These are phyloP conservation scores for Scrobipalpa atriplicella DNA, from an alignment of 2,888 invertebrate species.

Conservation along the genomic window DNA sequence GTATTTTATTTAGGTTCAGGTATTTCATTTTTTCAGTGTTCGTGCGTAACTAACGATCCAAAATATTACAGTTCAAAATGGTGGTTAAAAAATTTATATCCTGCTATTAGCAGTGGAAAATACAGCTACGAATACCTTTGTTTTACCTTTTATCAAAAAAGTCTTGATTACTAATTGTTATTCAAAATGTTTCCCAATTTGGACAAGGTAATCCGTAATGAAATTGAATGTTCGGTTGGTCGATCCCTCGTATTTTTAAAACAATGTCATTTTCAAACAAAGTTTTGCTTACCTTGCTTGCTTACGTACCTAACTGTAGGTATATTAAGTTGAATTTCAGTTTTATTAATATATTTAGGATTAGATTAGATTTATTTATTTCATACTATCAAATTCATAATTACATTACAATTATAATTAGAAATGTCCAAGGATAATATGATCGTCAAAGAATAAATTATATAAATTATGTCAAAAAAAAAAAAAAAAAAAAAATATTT, in stretches of 20 bases:
- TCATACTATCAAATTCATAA: no score
- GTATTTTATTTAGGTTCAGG: no score
- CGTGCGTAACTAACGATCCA: no score
- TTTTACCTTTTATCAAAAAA: not conserved
- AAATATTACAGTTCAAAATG: not conserved
- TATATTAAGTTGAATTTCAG: not conserved
- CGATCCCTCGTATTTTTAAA: constrained; percentile 53
- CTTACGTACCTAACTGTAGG: not conserved
- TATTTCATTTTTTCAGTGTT: not conserved
- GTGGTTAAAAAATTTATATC: not conserved
- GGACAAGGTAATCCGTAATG: constrained; percentile 59
- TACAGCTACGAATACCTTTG: not conserved
- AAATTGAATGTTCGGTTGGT: constrained; percentile 67
- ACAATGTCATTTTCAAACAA: constrained; percentile 65
- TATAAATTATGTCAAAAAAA: no score
- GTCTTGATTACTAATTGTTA: constrained; percentile 24
- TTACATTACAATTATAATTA: no score
- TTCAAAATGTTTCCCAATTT: constrained; percentile 31
- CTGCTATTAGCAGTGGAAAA: no score
- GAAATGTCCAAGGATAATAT: no score
- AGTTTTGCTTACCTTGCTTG: constrained; percentile 41
- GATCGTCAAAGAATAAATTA: no score
- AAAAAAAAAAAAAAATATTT: no score
- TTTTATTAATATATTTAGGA: no score
- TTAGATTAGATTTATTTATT: no score